Percentiles rank a stretch among this genome's conserved stretches.
phyloP scores from a whole-genome alignment of 1,140 invertebrate genomes.

The Octopus bimaculoides region DNA sequence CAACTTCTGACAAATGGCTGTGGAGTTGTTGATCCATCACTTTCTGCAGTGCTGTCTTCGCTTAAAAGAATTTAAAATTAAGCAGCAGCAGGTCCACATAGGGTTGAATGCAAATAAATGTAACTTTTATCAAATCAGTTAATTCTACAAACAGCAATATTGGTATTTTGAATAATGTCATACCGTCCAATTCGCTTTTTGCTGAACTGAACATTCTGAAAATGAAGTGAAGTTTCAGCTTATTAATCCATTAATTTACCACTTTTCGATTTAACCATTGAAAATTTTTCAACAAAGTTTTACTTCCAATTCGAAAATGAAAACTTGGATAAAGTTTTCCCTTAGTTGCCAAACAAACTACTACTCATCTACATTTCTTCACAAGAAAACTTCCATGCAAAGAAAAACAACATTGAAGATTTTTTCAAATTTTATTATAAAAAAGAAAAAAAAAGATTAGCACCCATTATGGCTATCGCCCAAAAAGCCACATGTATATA shows the following conservation, averaged over 20 bases:
- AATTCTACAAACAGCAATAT: background rate
- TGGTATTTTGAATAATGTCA: background rate
- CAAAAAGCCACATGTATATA: background rate
- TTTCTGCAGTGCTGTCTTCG: too few relatives aligned
- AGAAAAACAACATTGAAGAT: background rate
- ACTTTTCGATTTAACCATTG: background rate
- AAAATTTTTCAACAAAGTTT: background rate
- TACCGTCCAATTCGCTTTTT: background rate
- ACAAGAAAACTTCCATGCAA: background rate
- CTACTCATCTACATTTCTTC: background rate
- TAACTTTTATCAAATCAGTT: too few relatives aligned
- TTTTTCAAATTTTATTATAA: background rate
- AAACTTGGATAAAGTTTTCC: background rate
- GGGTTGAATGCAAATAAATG: too few relatives aligned
- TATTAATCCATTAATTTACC: too few relatives aligned
- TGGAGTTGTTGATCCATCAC: too few relatives aligned
- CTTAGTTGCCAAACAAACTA: background rate
- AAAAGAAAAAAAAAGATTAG: background rate
- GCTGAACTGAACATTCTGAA: too few relatives aligned
- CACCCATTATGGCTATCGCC: background rate
- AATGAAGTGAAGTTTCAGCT: too few relatives aligned
- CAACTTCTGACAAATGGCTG: too few relatives aligned
- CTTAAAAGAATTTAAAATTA: too few relatives aligned
- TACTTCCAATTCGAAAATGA: background rate
- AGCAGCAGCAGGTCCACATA: too few relatives aligned